Conservation (phyloP, 2,888 invertebrate genomes). For the Onchidella celtica region DNA sequence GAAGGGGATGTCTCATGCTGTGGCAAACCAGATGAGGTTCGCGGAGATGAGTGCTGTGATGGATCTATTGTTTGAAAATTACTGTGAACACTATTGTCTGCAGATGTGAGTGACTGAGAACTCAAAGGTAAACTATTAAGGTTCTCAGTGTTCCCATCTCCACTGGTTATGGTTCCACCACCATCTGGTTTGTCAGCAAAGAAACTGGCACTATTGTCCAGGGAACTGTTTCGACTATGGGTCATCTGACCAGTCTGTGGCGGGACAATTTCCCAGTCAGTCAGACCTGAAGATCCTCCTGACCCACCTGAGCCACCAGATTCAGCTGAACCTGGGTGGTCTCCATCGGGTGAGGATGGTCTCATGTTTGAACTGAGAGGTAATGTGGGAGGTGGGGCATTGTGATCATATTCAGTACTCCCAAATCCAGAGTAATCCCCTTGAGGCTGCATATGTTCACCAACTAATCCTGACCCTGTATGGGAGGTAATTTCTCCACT, state of each 20-base stretch:
- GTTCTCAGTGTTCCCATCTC: background rate
- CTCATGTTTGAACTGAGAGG: conserved; percentile 19
- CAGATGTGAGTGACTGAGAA: background rate
- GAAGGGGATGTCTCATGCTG: background rate
- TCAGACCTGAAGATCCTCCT: conserved; percentile 51
- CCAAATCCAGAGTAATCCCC: conserved; percentile 44
- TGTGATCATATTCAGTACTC: background rate
- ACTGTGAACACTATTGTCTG: background rate
- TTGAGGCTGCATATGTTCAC: background rate
- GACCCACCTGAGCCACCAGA: conserved; percentile 42
- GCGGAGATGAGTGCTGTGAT: background rate
- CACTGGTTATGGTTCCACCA: background rate
- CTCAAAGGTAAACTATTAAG: background rate
- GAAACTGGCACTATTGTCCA: conserved; percentile 36
- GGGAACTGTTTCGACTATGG: conserved; percentile 52
- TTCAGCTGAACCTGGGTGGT: conserved; percentile 15
- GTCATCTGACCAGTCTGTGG: conserved; percentile 33
- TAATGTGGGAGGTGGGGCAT: background rate
- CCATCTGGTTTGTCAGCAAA: conserved; percentile 46
- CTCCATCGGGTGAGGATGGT: conserved; percentile 26
- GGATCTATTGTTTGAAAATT: background rate
- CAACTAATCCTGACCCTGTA: background rate
- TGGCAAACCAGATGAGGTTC: background rate
- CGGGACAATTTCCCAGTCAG: conserved; percentile 70
- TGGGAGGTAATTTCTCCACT: background rate